Conservation (phyloP, 2,113 vertebrate genomes). For the Chionodraco myersi region DNA sequence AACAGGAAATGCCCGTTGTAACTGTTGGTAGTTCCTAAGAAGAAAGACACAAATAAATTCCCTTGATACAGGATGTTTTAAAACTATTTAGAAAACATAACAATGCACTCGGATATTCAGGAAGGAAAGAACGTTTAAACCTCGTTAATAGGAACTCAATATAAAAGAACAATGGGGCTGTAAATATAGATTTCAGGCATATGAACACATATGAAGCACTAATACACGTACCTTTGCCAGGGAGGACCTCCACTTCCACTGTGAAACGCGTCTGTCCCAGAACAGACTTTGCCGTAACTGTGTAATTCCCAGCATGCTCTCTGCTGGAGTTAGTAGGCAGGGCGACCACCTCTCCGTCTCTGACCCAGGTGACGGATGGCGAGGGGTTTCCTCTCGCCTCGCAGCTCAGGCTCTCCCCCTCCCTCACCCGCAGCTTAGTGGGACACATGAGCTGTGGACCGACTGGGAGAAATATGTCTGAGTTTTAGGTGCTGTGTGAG, state of each 20-base stretch:
- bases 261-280: slow-evolving; percentile 46
- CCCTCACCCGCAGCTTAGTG: slow-evolving; percentile 37
- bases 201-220: too few relatives aligned
- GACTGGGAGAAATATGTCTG: slow-evolving; percentile 24
- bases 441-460: slow-evolving; percentile 53
- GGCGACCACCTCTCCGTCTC: slow-evolving; percentile 45
- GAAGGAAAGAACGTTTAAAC: not conserved
- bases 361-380: slow-evolving; percentile 63
- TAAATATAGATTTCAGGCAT: too few relatives aligned
- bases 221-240: slow-evolving; percentile 50
- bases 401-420: slow-evolving; percentile 55
- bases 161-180: not conserved
- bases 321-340: slow-evolving; percentile 43
- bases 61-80: not conserved
- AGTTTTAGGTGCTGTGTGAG: too few relatives aligned
- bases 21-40: slow-evolving; percentile 55
- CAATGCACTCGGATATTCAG: not conserved
- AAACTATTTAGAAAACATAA: not conserved
- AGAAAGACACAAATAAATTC: not conserved
- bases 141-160: not conserved
- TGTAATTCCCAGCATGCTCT: slow-evolving; percentile 63
- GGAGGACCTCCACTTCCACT: slow-evolving; percentile 60
- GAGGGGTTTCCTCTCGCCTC: slow-evolving; percentile 67
- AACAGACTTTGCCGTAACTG: slow-evolving; percentile 19
- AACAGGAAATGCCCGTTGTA: slow-evolving; percentile 28